Percentiles rank a stretch among this genome's conserved stretches.
Conservation (phyloP, 2,888 invertebrate species). For the Sepioteuthis lessoniana region DNA sequence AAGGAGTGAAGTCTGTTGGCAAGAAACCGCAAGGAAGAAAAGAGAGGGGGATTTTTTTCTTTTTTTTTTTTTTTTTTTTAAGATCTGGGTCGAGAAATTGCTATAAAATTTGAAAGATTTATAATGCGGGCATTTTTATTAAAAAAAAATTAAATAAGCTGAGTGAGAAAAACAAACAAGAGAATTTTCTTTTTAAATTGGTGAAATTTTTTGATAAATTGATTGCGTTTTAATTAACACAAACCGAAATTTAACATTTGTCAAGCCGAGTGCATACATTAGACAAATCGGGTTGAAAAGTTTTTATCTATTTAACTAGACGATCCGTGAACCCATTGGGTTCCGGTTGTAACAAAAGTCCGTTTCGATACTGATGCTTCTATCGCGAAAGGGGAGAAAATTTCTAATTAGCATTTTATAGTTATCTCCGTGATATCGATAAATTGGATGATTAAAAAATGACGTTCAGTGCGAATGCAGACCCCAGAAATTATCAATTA, state of each 20-base stretch:
- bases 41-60: not conserved
- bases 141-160: not conserved
- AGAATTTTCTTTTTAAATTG: not conserved
- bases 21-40: not conserved
- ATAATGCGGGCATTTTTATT: not conserved
- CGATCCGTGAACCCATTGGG: no score
- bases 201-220: not conserved
- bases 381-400: no score
- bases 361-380: no score
- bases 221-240: not conserved
- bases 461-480: no score
- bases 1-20: not conserved
- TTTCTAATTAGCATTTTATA: no score
- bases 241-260: not conserved
- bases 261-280: not conserved
- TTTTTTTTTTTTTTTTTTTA: not conserved
- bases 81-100: not conserved
- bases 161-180: not conserved
- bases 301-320: no score
- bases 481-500: no score
- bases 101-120: not conserved
- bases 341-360: no score
- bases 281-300: not conserved
- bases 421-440: no score
- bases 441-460: no score